Conservation (phyloP, 2,888 invertebrate species). For the Watsonalla cultraria region DNA sequence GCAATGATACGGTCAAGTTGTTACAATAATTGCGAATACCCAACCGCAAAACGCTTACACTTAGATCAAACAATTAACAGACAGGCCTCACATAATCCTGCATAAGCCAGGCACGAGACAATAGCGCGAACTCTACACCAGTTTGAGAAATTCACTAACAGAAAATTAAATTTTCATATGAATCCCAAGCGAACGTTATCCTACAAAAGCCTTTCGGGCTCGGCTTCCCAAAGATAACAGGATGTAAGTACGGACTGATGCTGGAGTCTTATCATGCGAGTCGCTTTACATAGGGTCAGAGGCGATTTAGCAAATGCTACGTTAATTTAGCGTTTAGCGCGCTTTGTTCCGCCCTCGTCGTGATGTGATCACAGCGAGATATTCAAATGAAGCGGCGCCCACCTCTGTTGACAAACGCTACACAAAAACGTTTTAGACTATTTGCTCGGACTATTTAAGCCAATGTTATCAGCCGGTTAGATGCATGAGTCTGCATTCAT, state of each 20-base stretch:
- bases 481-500: not conserved
- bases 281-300: slow-evolving; percentile 62
- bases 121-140: slow-evolving; percentile 61
- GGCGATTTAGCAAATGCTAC: slow-evolving; percentile 57
- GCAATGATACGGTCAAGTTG: slow-evolving; percentile 58
- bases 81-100: slow-evolving; percentile 65
- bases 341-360: slow-evolving; percentile 45
- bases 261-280: slow-evolving; percentile 55
- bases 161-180: slow-evolving; percentile 75
- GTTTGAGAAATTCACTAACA: slow-evolving; percentile 67
- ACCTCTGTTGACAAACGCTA: slow-evolving; percentile 53
- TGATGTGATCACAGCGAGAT: slow-evolving; percentile 59
- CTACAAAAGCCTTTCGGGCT: slow-evolving; percentile 62
- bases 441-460: slow-evolving; percentile 45
- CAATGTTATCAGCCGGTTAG: slow-evolving; percentile 37
- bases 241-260: slow-evolving; percentile 60
- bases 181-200: slow-evolving; percentile 61
- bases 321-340: slow-evolving; percentile 64
- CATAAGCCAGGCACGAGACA: slow-evolving; percentile 66
- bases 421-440: slow-evolving; percentile 44
- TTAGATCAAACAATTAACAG: slow-evolving; percentile 72
- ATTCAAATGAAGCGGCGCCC: slow-evolving; percentile 58
- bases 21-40: slow-evolving; percentile 65
- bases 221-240: slow-evolving; percentile 61
- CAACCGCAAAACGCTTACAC: slow-evolving; percentile 61